Percentiles rank a stretch among this genome's conserved stretches.
Evolutionary conservation across 2,797 vertebrate genomes (phyloP).

Genomic region (Clarias laeviceps): DNA sequence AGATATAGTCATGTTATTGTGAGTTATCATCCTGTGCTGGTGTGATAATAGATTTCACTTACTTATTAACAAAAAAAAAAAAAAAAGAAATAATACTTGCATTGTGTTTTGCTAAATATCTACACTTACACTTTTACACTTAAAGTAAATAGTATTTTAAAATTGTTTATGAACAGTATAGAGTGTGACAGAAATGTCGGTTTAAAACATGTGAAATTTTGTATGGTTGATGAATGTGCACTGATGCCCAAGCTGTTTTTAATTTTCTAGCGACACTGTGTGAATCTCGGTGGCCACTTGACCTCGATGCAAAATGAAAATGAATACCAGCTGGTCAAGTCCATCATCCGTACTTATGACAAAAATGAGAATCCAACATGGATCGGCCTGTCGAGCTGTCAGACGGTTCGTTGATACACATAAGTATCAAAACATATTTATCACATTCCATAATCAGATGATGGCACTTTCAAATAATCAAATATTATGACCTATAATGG

Average conservation of each 20-base stretch:
- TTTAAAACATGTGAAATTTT: too few relatives aligned
- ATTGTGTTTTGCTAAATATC: background rate
- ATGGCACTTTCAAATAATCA: background rate
- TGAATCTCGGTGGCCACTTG: constrained; percentile 12
- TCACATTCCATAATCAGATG: background rate
- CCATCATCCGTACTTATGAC: constrained; percentile 9
- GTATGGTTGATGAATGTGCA: background rate
- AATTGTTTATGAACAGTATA: background rate
- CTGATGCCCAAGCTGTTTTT: background rate
- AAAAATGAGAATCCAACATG: background rate
- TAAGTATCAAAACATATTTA: background rate
- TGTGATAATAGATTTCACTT: background rate
- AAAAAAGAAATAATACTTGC: background rate
- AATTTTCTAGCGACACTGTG: constrained; percentile 4
- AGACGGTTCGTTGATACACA: constrained; percentile 1
- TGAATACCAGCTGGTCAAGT: constrained; percentile 15
- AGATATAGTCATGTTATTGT: too few relatives aligned
- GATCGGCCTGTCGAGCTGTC: constrained; percentile 23
- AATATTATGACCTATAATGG: background rate
- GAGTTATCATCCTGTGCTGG: background rate
- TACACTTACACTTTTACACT: background rate
- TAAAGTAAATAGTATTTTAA: background rate
- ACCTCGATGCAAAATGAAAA: constrained; percentile 9
- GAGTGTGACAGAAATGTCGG: too few relatives aligned
- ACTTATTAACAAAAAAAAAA: background rate